These are phyloP conservation scores for Lineus longissimus DNA, from an alignment of 1,140 invertebrate species.

Conservation along the genomic window DNA sequence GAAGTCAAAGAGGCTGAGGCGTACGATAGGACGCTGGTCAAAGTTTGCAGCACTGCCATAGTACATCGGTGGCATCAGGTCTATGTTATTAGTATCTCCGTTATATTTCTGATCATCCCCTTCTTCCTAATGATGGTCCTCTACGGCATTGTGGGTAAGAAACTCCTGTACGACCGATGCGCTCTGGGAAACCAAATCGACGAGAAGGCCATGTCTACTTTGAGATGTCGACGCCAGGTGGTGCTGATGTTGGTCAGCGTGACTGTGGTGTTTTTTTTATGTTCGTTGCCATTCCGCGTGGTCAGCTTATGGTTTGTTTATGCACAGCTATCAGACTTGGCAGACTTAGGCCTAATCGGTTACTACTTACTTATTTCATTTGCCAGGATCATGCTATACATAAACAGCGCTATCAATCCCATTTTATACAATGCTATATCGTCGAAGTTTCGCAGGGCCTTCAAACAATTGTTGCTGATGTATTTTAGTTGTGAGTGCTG, in stretches of 20 bases:
- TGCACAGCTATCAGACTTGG: conserved; percentile 64
- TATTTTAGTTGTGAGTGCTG: background rate
- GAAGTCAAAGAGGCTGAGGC: conserved; percentile 2
- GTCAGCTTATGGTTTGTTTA: conserved; percentile 66
- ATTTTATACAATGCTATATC: conserved; percentile 44
- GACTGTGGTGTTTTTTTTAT: conserved; percentile 85
- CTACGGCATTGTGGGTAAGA: conserved; percentile 59
- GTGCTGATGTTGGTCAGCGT: conserved; percentile 86
- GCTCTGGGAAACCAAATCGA: background rate
- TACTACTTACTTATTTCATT: conserved; percentile 84
- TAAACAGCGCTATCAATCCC: conserved; percentile 45
- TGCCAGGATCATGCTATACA: conserved; percentile 54
- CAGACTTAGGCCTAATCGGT: conserved; percentile 67
- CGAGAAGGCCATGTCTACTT: conserved; percentile 59
- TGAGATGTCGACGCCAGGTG: conserved; percentile 53
- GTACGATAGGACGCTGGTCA: conserved; percentile 12
- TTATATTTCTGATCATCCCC: conserved; percentile 79
- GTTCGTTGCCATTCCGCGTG: conserved; percentile 79
- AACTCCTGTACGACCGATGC: conserved; percentile 13
- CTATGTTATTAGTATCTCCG: conserved; percentile 75
- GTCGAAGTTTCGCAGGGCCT: conserved; percentile 41
- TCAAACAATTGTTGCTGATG: conserved; percentile 11
- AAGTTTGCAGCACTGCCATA: conserved; percentile 15
- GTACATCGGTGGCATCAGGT: conserved; percentile 68
- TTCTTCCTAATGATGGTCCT: conserved; percentile 73